A percentile compares a stretch with the other conserved stretches of the same genome.
These are phyloP conservation scores for Menidia beryllina DNA, from an alignment of 2,113 vertebrate species.

Conservation along the genomic window DNA sequence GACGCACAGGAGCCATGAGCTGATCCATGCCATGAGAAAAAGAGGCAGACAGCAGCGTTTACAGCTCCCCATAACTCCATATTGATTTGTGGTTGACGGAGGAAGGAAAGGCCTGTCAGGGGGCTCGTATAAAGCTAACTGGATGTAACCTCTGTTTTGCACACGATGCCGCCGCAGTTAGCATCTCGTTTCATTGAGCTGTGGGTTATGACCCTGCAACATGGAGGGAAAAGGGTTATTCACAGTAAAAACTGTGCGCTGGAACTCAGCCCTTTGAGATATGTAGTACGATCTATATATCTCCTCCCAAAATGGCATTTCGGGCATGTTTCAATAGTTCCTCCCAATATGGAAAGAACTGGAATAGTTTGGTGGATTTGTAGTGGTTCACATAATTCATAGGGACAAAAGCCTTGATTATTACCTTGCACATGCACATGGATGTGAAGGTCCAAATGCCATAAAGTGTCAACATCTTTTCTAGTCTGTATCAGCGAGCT, in stretches of 20 bases:
- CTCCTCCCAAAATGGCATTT: too few relatives aligned
- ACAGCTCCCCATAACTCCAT: conserved; percentile 5
- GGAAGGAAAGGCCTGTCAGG: conserved; percentile 26
- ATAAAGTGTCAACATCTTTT: neutral
- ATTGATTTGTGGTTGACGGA: conserved; percentile 38
- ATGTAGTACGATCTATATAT: too few relatives aligned
- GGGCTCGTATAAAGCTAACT: conserved; percentile 37
- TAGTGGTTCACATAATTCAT: neutral
- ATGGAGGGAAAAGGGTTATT: conserved; percentile 21
- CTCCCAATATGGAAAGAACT: neutral
- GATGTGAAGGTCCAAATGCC: conserved; percentile 10
- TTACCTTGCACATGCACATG: neutral
- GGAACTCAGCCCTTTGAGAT: conserved; percentile 1
- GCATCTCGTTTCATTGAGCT: conserved; percentile 59
- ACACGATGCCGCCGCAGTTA: conserved; percentile 45
- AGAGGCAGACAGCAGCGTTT: conserved; percentile 4
- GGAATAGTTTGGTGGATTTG: neutral
- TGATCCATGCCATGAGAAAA: neutral
- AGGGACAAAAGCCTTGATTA: neutral
- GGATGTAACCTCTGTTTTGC: conserved; percentile 32
- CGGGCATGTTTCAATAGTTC: too few relatives aligned
- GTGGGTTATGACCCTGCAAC: conserved; percentile 27
- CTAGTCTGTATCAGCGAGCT: neutral
- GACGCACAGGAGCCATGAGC: neutral
- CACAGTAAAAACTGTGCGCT: conserved; percentile 8